Conservation (phyloP, 1,140 invertebrate genomes). For the Leptinotarsa defecta region DNA sequence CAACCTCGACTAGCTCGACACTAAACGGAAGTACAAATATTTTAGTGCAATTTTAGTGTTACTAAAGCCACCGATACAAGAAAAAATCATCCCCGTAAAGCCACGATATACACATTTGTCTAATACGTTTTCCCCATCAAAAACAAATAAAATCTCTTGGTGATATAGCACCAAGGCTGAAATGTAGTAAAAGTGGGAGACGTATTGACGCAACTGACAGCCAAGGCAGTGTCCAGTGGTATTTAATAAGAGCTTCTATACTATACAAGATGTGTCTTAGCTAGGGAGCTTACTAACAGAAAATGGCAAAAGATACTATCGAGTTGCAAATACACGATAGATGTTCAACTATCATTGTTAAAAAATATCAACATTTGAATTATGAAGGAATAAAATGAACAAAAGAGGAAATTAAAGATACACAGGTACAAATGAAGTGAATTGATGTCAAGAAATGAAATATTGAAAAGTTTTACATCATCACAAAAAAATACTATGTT, state of each 20-base stretch:
- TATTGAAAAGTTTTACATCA: too few species aligned
- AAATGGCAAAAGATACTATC: not conserved
- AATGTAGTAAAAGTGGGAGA: slow-evolving; percentile 29
- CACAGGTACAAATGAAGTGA: too few species aligned
- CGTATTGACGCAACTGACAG: slow-evolving; percentile 23
- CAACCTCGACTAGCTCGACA: not conserved
- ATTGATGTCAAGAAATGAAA: too few species aligned
- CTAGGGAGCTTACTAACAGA: slow-evolving; percentile 2
- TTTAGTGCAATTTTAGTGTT: slow-evolving; percentile 31
- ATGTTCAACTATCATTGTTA: too few species aligned
- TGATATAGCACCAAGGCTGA: slow-evolving; percentile 25
- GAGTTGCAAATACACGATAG: too few species aligned
- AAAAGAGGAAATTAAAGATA: too few species aligned
- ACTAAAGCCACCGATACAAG: slow-evolving; percentile 31
- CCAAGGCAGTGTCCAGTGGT: slow-evolving; percentile 19
- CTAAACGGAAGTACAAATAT: slow-evolving; percentile 21
- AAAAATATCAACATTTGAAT: too few species aligned
- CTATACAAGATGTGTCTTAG: slow-evolving; percentile 7
- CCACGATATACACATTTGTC: slow-evolving; percentile 27
- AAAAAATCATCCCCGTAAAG: slow-evolving; percentile 31
- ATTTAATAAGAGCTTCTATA: slow-evolving; percentile 25
- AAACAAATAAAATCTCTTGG: slow-evolving; percentile 30
- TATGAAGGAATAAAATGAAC: too few species aligned
- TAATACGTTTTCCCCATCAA: slow-evolving; percentile 32
- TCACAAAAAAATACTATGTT: too few species aligned